Percentiles rank a stretch among this genome's conserved stretches.
These are phyloP conservation scores for Motacilla tschutschensis DNA, from an alignment of 2,113 vertebrate genomes.

Conservation along the genomic window DNA sequence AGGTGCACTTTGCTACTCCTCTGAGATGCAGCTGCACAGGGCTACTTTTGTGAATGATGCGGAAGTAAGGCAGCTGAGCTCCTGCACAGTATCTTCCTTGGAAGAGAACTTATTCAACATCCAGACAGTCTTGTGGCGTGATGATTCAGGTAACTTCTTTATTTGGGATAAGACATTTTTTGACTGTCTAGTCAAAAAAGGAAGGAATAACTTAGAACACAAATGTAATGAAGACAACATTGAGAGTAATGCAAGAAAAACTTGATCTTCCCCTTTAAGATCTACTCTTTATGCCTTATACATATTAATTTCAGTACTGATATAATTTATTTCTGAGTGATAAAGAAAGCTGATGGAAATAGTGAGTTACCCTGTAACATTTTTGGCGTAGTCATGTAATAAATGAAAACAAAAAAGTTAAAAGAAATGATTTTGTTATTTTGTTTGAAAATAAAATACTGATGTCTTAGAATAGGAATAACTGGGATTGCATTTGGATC, in stretches of 20 bases:
- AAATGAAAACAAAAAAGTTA: not conserved
- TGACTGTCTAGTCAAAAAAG: not conserved
- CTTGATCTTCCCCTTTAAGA: not conserved
- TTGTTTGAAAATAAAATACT: not conserved
- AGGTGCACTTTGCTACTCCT: not conserved
- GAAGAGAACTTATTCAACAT: not conserved
- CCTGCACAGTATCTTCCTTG: not conserved
- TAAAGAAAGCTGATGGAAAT: not conserved
- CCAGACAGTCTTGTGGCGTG: not conserved
- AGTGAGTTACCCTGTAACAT: not conserved
- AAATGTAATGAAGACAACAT: not conserved
- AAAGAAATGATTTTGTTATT: not conserved
- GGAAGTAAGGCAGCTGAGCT: not conserved
- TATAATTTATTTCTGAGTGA: not conserved
- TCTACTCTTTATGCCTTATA: not conserved
- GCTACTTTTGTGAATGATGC: not conserved
- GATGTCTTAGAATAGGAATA: not conserved
- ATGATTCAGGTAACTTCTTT: not conserved
- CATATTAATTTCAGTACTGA: not conserved
- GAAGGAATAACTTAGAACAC: not conserved
- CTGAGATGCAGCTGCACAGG: not conserved
- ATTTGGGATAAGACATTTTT: not conserved
- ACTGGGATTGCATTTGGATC: not conserved
- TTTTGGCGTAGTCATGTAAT: not conserved
- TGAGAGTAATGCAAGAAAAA: not conserved